These are phyloP conservation scores for Calycopis cecrops DNA, from an alignment of 1,140 invertebrate genomes.

Conservation along the genomic window DNA sequence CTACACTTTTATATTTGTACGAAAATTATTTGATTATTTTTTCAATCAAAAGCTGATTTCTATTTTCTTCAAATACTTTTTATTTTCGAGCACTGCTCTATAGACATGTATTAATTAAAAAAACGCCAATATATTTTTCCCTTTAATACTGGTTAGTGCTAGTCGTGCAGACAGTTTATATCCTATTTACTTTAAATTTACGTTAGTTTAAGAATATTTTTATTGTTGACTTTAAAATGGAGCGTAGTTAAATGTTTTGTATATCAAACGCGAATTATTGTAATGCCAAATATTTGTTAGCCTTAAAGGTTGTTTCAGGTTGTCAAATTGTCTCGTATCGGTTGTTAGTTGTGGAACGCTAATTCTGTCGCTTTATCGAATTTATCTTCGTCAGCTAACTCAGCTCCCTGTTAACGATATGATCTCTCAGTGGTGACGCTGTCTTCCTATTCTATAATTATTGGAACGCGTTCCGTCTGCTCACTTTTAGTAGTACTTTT, in stretches of 20 bases:
- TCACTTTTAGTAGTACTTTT: constrained; percentile 10
- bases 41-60: too few species aligned
- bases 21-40: too few species aligned
- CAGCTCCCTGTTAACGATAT: background rate
- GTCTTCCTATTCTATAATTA: constrained; percentile 1
- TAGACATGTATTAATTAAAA: too few species aligned
- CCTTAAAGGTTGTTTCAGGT: background rate
- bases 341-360: background rate
- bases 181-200: too few species aligned
- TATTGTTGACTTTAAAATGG: constrained; percentile 2
- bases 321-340: background rate
- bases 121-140: too few species aligned
- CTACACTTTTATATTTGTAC: too few species aligned
- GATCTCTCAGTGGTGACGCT: background rate
- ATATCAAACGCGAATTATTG: constrained; percentile 3
- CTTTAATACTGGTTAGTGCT: too few species aligned
- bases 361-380: constrained; percentile 1
- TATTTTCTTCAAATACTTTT: too few species aligned
- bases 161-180: too few species aligned
- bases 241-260: background rate
- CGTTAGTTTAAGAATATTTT: constrained; percentile 1
- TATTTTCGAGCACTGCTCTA: too few species aligned
- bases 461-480: constrained; percentile 10
- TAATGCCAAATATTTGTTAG: constrained; percentile 9
- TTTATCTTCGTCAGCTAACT: background rate